Percentiles rank a stretch among this genome's conserved stretches.
Conservation (phyloP, 1,140 invertebrate genomes). For the Temnothorax nylanderi region DNA sequence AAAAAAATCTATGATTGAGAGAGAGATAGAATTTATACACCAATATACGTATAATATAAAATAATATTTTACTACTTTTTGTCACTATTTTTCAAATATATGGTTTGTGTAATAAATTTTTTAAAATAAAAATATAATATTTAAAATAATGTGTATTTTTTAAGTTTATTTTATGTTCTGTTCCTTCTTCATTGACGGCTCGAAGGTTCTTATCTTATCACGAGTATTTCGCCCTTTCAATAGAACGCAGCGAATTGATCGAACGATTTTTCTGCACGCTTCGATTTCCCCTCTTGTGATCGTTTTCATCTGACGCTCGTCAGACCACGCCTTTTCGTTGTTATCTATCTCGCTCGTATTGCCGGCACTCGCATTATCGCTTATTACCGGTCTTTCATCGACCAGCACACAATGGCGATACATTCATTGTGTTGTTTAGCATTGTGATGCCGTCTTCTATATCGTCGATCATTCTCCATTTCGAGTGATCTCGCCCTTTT, state of each 20-base stretch:
- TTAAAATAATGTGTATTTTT: background rate
- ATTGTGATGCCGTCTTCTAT: conserved; percentile 40
- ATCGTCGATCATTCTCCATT: conserved; percentile 30
- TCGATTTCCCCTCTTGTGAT: conserved; percentile 14
- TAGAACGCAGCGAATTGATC: background rate
- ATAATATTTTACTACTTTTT: background rate
- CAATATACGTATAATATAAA: background rate
- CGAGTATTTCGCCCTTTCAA: background rate
- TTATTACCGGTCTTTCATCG: conserved; percentile 59
- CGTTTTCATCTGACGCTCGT: conserved; percentile 35
- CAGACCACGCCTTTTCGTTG: conserved; percentile 27
- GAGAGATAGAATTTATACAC: background rate
- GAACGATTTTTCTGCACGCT: conserved; percentile 10
- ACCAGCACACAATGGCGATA: conserved; percentile 36
- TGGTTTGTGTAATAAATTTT: background rate
- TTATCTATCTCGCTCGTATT: conserved; percentile 45
- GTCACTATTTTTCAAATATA: background rate
- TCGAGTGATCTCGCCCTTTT: conserved; percentile 41
- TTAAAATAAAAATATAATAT: background rate
- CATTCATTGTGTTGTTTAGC: conserved; percentile 54
- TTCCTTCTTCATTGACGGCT: background rate
- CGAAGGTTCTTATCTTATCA: background rate
- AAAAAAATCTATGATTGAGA: background rate
- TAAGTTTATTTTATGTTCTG: background rate
- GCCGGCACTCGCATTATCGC: conserved; percentile 39